Percentiles rank a stretch among this genome's conserved stretches.
Evolutionary conservation across 2,888 invertebrate genomes (phyloP).

Genomic region (Apotomis turbidana): DNA sequence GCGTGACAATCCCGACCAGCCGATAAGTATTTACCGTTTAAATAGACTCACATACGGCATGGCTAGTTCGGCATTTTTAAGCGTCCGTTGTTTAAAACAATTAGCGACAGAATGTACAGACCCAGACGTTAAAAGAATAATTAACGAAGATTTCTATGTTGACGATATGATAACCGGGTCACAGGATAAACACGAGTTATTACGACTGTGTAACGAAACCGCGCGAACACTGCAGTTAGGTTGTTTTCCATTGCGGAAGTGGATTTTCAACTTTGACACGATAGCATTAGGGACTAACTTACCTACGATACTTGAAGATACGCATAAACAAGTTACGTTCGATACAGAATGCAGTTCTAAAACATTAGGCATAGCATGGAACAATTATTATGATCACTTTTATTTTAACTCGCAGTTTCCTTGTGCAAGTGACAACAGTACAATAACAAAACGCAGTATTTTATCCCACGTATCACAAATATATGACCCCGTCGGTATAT

Average conservation of each 20-base stretch:
- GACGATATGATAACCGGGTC: conserved; percentile 1
- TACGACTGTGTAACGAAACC: conserved; percentile 1
- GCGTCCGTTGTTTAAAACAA: conserved; percentile 9
- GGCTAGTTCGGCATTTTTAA: background rate
- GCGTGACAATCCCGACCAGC: conserved; percentile 12
- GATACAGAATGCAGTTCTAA: background rate
- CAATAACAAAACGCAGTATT: background rate
- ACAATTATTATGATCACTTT: conserved; percentile 1
- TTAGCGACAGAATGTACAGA: conserved; percentile 6
- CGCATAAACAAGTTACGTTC: background rate
- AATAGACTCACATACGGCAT: conserved; percentile 1
- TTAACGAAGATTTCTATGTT: conserved; percentile 6
- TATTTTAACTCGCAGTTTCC: background rate
- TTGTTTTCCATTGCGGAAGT: conserved; percentile 16
- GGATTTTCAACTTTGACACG: conserved; percentile 4
- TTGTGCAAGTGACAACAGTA: background rate
- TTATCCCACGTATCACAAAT: conserved; percentile 3
- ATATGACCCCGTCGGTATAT: conserved; percentile 1
- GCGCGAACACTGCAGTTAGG: background rate
- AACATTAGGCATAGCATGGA: conserved; percentile 7
- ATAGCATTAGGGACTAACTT: background rate
- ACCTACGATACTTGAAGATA: background rate
- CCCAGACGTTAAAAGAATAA: background rate
- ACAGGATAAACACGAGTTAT: background rate
- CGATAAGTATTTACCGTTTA: background rate